Evolutionary conservation across 1,140 invertebrate genomes (phyloP), one percentile per base, ranked within the genome.

Genomic region (Calosoma granatense): DNA sequence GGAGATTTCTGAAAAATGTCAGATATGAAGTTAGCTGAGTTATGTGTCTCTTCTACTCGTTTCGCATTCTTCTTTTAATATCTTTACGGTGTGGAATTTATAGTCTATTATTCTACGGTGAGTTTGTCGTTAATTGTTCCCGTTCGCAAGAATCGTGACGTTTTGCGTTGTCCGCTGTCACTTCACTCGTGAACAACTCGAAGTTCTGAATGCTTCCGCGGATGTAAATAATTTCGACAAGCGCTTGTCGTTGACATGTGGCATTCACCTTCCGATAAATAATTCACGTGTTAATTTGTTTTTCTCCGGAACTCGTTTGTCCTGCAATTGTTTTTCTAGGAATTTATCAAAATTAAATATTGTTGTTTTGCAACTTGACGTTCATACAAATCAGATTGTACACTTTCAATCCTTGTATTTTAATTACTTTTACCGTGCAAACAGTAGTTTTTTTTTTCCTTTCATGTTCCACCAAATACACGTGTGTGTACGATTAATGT

Each of bases 141-240:
- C 41, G 41, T 47, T 12, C 26, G 4, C 41, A 3, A 11, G 41
- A 17, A 6, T 3, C 15, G 41, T 6, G 17, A 4, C 41, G 41
- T 17, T 30, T 17, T 12, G 15, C 41, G 17, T 47, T 4, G 41
- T 47, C 9, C 41, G 41, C 15, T n/a, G n/a, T n/a, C 15, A 47
- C 41, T 9, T 47, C 26, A 30, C 41, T 47, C 41, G 41, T 47
- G 17, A 47, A 47, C 41, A 17, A 6, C 17, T 47, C 3, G 9
- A 9, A 17, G 3, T 17, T 47, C 6, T 47, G 41, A 11, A 47
- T 17, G 3, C 17, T 17, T 9, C 41, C 41, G 41, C 41, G 41
- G 9, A 47, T 47, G 41, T 47, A 47, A 47, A 47, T 47, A 47
- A 47, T 47, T 47, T 47, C 41, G 41, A 47, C 41, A 47, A 47